Base-by-base conservation (phyloP, 2,888 invertebrate species). In the Allolobophora icterica region DNA sequence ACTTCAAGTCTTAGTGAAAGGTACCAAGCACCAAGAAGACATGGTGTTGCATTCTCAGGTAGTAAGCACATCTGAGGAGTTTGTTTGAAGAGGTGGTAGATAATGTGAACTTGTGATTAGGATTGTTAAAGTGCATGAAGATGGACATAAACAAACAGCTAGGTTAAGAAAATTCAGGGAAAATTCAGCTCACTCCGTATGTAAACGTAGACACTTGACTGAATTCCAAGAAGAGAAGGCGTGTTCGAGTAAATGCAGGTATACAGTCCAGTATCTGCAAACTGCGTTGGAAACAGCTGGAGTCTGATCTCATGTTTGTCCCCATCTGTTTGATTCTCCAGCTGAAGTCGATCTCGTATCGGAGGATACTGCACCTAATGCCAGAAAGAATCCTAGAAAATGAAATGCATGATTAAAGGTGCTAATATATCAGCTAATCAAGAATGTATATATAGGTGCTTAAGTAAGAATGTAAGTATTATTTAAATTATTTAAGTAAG, bases 121-220 rank as follows among this genome's bases (percentile, higher is more conserved):
- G n/a, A n/a, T n/a, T 19, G 45, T 19, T 15, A 19, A 45, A 45
- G 45, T 45, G 17, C 45, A 45, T 17, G 45, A 5, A 45, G 45
- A 45, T 11, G 45, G 45, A 45, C 3, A 45, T 45, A 45, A 45
- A 19, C 45, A 45, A 19, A 19, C 15, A 17, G n/a, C n/a, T n/a
- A 19, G 45, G 45, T 13, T 19, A 5, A 11, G 5, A 15, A 45
- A 3, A 45, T 19, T 45, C 45, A 11, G 19, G 45, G 8, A 17
- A 6, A n/a, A n/a, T n/a, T 71, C 71, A 35, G 34, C 87, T 87
- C 38, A 87, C 87, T 87, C 35, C 35, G 87, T 35, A 87, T 38
- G 38, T 87, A 87, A 35, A 87, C 87, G 87, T 87, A 87, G 87
- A 87, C 38, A 38, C 87, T 87, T 5, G 87, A 87, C 6, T 87